Evolutionary conservation across 2,113 vertebrate genomes (phyloP).

Genomic region (Rissa tridactyla): DNA sequence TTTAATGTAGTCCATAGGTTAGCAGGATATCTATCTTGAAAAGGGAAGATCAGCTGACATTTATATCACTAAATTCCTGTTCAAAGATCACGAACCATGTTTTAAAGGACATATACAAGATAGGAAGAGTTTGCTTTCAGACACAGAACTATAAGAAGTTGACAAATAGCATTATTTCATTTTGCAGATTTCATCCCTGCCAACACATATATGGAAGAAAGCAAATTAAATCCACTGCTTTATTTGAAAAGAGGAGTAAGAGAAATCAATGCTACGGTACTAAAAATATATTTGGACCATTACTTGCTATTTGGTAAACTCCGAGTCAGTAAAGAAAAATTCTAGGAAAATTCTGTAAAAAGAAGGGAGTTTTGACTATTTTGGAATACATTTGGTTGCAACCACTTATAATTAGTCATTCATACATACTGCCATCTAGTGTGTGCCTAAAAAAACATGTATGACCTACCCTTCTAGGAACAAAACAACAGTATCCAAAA

Average conservation of each 20-base stretch:
- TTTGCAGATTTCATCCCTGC: not conserved
- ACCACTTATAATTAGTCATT: not conserved
- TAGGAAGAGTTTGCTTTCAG: not conserved
- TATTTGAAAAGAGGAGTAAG: not conserved
- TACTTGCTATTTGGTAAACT: not conserved
- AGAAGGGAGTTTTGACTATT: not conserved
- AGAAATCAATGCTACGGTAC: not conserved
- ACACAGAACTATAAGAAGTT: not conserved
- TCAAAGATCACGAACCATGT: not conserved
- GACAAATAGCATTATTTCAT: not conserved
- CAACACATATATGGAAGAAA: not conserved
- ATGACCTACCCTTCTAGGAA: not conserved
- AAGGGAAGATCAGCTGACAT: not conserved
- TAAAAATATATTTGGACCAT: not conserved
- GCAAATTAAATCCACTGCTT: not conserved
- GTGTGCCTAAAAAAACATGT: not conserved
- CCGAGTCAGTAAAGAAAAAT: not conserved
- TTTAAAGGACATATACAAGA: not conserved
- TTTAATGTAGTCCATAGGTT: not conserved
- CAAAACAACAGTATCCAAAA: not conserved
- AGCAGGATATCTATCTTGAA: not conserved
- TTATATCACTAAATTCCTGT: not conserved
- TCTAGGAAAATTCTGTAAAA: not conserved
- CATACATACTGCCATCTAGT: constrained; percentile 66
- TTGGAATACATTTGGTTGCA: not conserved